A percentile compares a stretch with the other conserved stretches of the same genome.
phyloP scores from a whole-genome alignment of 2,888 invertebrate species.

The Ischnura elegans region DNA sequence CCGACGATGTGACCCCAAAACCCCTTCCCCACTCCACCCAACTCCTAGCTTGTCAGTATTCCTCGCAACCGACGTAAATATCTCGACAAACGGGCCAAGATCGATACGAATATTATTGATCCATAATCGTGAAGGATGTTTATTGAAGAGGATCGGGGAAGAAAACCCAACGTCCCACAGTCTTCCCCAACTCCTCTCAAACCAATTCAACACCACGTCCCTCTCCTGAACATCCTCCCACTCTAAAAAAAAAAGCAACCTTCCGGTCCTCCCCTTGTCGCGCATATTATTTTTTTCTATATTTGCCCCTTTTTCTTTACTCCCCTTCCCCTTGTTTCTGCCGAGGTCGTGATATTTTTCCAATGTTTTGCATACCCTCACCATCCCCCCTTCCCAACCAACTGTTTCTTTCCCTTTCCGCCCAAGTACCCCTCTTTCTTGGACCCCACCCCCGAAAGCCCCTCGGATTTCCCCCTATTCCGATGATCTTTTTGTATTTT shows the following conservation, averaged over 20 bases:
- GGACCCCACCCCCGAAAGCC: background rate
- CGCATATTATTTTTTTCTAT: background rate
- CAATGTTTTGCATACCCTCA: conserved; percentile 56
- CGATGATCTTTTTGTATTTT: background rate
- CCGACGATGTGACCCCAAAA: background rate
- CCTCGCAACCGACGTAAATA: conserved; percentile 51
- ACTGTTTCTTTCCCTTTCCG: too few relatives aligned
- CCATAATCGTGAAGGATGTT: background rate
- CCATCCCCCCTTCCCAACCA: background rate
- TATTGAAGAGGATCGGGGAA: background rate
- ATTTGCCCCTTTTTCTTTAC: background rate
- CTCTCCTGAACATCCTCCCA: background rate
- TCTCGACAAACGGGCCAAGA: conserved; percentile 39
- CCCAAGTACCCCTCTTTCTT: background rate
- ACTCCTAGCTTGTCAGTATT: too few relatives aligned
- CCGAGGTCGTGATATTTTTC: conserved; percentile 60
- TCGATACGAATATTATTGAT: conserved; percentile 44
- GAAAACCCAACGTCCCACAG: background rate
- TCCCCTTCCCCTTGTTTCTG: conserved; percentile 16
- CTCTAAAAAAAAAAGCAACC: background rate
- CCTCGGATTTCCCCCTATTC: background rate
- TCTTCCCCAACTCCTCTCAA: background rate
- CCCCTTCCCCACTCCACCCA: background rate
- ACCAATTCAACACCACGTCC: background rate
- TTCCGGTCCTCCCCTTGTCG: background rate